A percentile compares a stretch with the other conserved stretches of the same genome.
Conservation (phyloP, 1,140 invertebrate genomes). For the Drosophila kohkoa region DNA sequence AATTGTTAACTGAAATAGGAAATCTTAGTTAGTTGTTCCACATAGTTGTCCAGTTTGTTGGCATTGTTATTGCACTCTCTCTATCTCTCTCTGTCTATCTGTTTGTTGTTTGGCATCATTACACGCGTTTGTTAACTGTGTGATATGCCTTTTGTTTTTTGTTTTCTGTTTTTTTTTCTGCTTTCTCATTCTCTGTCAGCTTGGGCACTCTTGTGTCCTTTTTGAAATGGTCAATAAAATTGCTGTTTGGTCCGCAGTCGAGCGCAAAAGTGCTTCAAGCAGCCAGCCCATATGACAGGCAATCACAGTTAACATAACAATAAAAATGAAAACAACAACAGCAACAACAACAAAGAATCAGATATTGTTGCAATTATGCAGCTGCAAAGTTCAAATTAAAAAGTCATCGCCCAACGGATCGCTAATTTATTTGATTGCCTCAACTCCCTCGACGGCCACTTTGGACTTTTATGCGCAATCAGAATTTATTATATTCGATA, state of each 20-base stretch:
- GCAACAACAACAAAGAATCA: slow-evolving; percentile 35
- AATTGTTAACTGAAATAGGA: slow-evolving; percentile 81
- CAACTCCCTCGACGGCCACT: slow-evolving; percentile 28
- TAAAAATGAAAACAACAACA: slow-evolving; percentile 38
- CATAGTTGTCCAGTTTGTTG: slow-evolving; percentile 43
- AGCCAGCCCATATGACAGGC: slow-evolving; percentile 53
- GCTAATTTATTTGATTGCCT: slow-evolving; percentile 68
- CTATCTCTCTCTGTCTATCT: background rate
- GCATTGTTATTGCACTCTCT: slow-evolving; percentile 27
- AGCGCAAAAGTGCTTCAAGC: slow-evolving; percentile 49
- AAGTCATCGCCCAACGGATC: slow-evolving; percentile 45
- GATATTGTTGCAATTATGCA: slow-evolving; percentile 60
- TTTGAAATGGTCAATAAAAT: slow-evolving; percentile 69
- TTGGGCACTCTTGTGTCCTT: slow-evolving; percentile 30
- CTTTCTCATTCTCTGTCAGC: background rate
- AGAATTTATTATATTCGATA: slow-evolving; percentile 20
- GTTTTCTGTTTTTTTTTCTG: background rate
- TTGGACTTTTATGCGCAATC: slow-evolving; percentile 47
- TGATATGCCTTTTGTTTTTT: slow-evolving; percentile 57
- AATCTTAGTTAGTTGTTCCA: slow-evolving; percentile 73
- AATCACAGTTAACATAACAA: slow-evolving; percentile 69
- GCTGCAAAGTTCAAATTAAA: slow-evolving; percentile 63
- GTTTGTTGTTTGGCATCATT: slow-evolving; percentile 52
- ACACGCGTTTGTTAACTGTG: slow-evolving; percentile 58
- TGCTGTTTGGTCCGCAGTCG: slow-evolving; percentile 50